Base-by-base conservation (phyloP, 2,113 vertebrate species). In the Vulpes ferrilata region DNA sequence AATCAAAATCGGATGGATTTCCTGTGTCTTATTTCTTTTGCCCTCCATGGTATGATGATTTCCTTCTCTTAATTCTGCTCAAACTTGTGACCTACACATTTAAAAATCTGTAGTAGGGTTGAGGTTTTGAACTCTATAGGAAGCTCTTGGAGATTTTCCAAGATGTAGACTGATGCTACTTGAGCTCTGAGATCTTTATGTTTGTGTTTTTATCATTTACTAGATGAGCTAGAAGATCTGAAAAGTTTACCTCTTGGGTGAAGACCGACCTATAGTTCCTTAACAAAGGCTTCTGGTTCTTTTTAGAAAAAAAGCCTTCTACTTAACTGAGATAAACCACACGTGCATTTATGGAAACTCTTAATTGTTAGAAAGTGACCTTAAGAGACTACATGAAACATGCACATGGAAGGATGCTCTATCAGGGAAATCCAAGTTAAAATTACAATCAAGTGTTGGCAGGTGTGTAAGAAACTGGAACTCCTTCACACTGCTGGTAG, bases 1-100 rank as follows among this genome's bases (percentile, higher is more conserved):
- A 96, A 74, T 95, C 64, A 83, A 11, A 93, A 35, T 86, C 94
- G 51, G 27, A 35, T 90, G 35, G 17, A 53, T 92, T 86, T 80
- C 64, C 51, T 27, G 0, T 83, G 74, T 64, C 71, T n/a, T 62
- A 4, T 30, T 15, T 59, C 32, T 86, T 92, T 38, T 74, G 7
- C 64, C 19, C 81, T 96, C 90, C 62, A n/a, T 64, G 32, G 69
- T 62, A 35, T 27, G 17, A 85, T 65, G 10, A n/a, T 74, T 90
- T 79, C 9, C 25, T 88, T 64, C n/a, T 95, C 62, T 90, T 89
- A 59, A 25, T 84, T 88, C 59, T 51, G 43, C 67, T 79, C 67
- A 82, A 27, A 78, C 32, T 86, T 74, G 81, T 32, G 30, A 55
- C 60, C 48, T 95, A 23, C 1, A 65, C 7, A 7, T 78, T 32